Base-by-base conservation (phyloP, 2,888 invertebrate species). In the Polymixis lichenea region DNA sequence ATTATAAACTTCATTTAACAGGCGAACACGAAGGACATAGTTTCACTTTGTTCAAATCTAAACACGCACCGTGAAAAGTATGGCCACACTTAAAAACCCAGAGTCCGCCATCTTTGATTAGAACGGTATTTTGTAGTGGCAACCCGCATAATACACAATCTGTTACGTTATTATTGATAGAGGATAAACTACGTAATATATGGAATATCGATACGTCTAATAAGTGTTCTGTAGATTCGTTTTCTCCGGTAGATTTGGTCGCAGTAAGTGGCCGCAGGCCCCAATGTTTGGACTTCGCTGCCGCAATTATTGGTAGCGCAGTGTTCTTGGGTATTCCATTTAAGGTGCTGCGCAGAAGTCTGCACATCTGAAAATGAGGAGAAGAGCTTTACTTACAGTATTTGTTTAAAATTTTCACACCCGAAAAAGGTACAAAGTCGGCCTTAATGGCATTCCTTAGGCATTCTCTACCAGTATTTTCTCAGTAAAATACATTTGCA, bases 11-110 rank as follows among this genome's bases (percentile, higher is more conserved):
- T 88, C 83, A 90, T 83, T 90, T 86, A n/a, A 89, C 79, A 65
- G 91, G 84, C 25, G 90, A 87, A 87, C 96, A 96, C 65, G 94
- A 92, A 0, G 96, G 95, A 70, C 97, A 97, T 53, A 97, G 83
- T 84, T 94, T 96, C 65, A 97, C 90, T 92, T 96, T 97, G 87
- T 97, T 97, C 84, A 97, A 94, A 86, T 97, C 95, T 87, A 97
- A 95, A 90, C 97, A 97, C 9, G 97, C 96, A 0, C 97, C 97
- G 71, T 97, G 97, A 90, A 97, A 97, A 73, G 96, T 96, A 88
- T 97, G 97, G 66, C 97, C 97, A 89, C 97, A 97, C 73, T 96
- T 96, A 91, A 97, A 97, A 67, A 97, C 96, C 94, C 97, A 97
- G 5, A 97, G 90, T 22, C 97, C 97, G 87, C 97, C 97, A 91